Conservation (phyloP, 1,140 invertebrate genomes). For the Stenopsyche tienmushanensis region DNA sequence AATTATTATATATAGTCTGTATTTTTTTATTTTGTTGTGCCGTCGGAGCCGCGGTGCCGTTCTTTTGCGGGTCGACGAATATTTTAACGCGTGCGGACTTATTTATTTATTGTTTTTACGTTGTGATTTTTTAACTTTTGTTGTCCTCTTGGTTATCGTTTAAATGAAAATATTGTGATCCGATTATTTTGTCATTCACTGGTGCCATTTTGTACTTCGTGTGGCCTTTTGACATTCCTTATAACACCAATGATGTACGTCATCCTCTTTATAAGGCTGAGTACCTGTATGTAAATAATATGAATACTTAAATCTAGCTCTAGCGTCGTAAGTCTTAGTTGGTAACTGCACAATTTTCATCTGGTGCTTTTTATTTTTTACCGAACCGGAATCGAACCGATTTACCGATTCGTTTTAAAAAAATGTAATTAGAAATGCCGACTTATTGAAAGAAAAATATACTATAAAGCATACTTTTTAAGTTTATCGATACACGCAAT, state of each 20-base stretch:
- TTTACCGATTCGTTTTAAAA: neutral
- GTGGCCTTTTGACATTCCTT: slow-evolving; percentile 41
- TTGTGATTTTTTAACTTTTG: neutral
- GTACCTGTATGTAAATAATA: slow-evolving; percentile 30
- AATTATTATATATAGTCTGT: neutral
- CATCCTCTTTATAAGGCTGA: slow-evolving; percentile 40
- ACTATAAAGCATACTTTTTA: no score
- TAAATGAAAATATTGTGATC: no score
- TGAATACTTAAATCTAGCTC: slow-evolving; percentile 10
- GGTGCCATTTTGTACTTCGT: slow-evolving; percentile 35
- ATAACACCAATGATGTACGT: slow-evolving; percentile 38
- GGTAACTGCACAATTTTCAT: neutral
- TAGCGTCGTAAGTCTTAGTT: neutral
- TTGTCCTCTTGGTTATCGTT: neutral
- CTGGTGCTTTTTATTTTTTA: slow-evolving; percentile 5
- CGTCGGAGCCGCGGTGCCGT: no score
- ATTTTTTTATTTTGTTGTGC: slow-evolving; percentile 5
- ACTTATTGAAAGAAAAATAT: no score
- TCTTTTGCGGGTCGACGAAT: no score
- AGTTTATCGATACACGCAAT: no score
- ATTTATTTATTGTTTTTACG: slow-evolving; percentile 11
- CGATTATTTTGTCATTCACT: no score
- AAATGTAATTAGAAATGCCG: no score
- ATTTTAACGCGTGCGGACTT: neutral
- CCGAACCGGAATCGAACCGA: neutral